Base-by-base conservation (phyloP, 2,888 invertebrate genomes). In the Fragum sueziense region DNA sequence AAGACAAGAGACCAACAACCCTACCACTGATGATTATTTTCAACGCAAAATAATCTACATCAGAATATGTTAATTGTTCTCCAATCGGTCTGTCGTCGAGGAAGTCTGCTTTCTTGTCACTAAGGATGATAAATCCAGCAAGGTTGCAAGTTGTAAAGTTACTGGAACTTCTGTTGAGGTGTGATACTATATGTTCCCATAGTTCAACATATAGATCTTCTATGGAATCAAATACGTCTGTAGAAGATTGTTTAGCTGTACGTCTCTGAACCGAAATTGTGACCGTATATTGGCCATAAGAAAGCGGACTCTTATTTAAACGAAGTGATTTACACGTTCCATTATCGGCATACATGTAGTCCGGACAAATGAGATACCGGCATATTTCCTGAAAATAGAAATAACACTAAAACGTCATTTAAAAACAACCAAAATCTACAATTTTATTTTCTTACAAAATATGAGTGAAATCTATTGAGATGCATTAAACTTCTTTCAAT, bases 371-470 rank as follows among this genome's bases (percentile, higher is more conserved):
- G 2, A 67, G 25, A 22, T 20, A 1, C 1, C 34, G 67, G 27
- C 67, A 67, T 37, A 7, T 41, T 11, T 67, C 41, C 67, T 67
- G 67, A 9, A 67, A 57, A 52, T 11, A 52, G 9, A 41, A 41
- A 41, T 17, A 14, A 41, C 41, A 41, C 41, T 9, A 41, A 33
- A n/a, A n/a, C n/a, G n/a, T n/a, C n/a, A n/a, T n/a, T n/a, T n/a
- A n/a, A n/a, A n/a, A n/a, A n/a, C n/a, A n/a, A n/a, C n/a, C n/a
- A n/a, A n/a, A n/a, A n/a, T n/a, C n/a, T n/a, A n/a, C n/a, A n/a
- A n/a, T n/a, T n/a, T n/a, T n/a, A n/a, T n/a, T n/a, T n/a, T n/a
- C n/a, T n/a, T n/a, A n/a, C n/a, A n/a, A n/a, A n/a, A n/a, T n/a
- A n/a, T n/a, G n/a, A n/a, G n/a, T n/a, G n/a, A n/a, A n/a, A n/a